phyloP scores from a whole-genome alignment of 2,113 vertebrate species.

The Nothoprocta perdicaria region DNA sequence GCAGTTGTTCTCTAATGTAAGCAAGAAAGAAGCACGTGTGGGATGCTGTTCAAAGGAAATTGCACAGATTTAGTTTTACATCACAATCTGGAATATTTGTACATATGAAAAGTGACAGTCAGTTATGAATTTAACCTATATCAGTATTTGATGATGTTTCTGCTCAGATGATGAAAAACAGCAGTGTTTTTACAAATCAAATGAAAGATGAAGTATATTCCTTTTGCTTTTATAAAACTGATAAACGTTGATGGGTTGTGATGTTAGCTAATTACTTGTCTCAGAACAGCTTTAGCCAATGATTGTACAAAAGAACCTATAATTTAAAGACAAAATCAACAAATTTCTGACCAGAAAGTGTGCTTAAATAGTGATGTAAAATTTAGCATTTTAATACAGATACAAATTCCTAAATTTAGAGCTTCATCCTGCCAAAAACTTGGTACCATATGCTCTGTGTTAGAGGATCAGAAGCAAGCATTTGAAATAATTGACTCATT shows the following conservation, averaged over 20 bases:
- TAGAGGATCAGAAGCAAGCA: constrained; percentile 49
- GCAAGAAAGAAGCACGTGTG: background rate
- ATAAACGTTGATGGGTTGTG: background rate
- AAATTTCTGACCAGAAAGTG: constrained; percentile 47
- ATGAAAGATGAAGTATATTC: background rate
- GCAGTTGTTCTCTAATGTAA: background rate
- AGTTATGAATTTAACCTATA: background rate
- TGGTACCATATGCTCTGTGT: constrained; percentile 71
- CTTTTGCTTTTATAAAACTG: background rate
- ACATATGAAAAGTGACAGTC: background rate
- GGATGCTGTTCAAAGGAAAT: background rate
- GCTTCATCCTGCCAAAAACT: constrained; percentile 57
- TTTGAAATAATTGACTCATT: background rate
- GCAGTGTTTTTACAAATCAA: background rate
- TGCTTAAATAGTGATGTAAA: constrained; percentile 23
- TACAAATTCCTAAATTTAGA: constrained; percentile 74
- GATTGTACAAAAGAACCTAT: background rate
- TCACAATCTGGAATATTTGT: background rate
- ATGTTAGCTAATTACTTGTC: background rate
- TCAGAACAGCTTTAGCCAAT: background rate
- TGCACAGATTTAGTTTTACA: background rate
- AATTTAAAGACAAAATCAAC: background rate
- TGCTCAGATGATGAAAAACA: background rate
- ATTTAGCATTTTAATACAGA: constrained; percentile 52
- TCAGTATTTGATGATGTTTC: background rate